These are phyloP conservation scores for Catocala sponsa DNA, from an alignment of 2,888 invertebrate species.

Conservation along the genomic window DNA sequence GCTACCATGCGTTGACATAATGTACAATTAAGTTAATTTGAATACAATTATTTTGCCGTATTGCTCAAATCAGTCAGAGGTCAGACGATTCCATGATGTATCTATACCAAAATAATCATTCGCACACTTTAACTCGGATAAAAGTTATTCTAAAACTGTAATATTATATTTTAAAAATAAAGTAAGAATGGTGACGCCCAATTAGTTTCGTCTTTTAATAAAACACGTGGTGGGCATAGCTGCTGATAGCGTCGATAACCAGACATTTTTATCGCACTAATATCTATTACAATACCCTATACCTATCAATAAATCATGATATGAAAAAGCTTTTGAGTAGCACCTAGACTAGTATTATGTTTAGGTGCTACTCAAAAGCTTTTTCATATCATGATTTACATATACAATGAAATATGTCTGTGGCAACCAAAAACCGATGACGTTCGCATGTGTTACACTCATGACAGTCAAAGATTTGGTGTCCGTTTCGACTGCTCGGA, in stretches of 20 bases:
- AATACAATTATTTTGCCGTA: conserved; percentile 26
- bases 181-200: no score
- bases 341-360: no score
- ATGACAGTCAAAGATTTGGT: no score
- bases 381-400: no score
- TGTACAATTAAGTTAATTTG: conserved; percentile 26
- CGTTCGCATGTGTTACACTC: no score
- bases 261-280: conserved; percentile 51
- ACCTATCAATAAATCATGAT: conserved; percentile 45
- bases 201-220: neutral
- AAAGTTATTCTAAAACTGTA: no score
- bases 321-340: conserved; percentile 31
- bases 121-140: no score
- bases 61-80: conserved; percentile 18
- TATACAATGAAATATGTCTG: neutral
- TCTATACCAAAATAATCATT: neutral
- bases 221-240: neutral
- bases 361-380: no score
- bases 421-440: neutral
- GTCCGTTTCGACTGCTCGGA: no score
- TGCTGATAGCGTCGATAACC: conserved; percentile 12
- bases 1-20: conserved; percentile 32
- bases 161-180: no score
- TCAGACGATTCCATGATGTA: conserved; percentile 16
- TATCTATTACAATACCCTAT: conserved; percentile 26